These are phyloP conservation scores for Dynastes maya DNA, from an alignment of 2,888 invertebrate species.

Conservation along the genomic window DNA sequence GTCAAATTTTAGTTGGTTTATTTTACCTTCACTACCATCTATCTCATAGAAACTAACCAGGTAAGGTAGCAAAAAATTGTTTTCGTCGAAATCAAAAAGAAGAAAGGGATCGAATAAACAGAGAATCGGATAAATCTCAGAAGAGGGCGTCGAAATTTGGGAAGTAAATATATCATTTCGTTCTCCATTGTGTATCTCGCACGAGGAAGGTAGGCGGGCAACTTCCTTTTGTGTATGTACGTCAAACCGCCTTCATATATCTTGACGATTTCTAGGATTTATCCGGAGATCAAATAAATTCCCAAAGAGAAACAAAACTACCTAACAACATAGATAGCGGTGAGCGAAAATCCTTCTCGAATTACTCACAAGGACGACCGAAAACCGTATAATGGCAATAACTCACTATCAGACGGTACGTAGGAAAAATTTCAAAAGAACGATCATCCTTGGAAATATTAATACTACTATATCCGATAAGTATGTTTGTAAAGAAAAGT, in stretches of 20 bases:
- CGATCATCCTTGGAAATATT: constrained; percentile 28
- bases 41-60: no score
- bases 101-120: no score
- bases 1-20: no score
- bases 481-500: constrained; percentile 13
- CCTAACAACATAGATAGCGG: neutral
- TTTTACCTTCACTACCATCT: no score
- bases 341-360: neutral
- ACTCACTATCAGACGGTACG: neutral
- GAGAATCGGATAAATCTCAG: neutral
- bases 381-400: neutral
- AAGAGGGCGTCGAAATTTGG: neutral
- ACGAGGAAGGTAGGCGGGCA: neutral
- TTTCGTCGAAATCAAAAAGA: no score
- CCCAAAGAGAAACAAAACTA: constrained; percentile 12
- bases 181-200: neutral
- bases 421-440: neutral
- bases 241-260: constrained; percentile 6
- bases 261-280: constrained; percentile 20
- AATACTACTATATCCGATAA: constrained; percentile 10
- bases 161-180: neutral
- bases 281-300: constrained; percentile 25
- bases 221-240: neutral
- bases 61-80: no score
- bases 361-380: neutral